Evolutionary conservation across 2,888 invertebrate genomes (phyloP).

Genomic region (Cheilosia urbana): DNA sequence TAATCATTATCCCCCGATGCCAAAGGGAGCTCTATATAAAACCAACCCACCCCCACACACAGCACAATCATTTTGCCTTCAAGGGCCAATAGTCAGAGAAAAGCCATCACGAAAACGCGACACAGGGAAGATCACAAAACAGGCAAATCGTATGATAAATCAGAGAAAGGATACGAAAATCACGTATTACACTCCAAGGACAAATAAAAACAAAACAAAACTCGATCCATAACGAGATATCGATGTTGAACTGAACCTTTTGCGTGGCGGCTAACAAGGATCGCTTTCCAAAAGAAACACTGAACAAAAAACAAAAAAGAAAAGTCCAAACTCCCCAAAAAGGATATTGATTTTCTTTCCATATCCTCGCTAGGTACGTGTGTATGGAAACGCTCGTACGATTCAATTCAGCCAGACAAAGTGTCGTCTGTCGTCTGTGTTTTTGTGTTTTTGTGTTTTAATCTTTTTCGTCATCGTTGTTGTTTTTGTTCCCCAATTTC

Average conservation of each 20-base stretch:
- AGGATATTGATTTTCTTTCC: slow-evolving; percentile 67
- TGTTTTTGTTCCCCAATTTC: slow-evolving; percentile 30
- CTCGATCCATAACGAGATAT: slow-evolving; percentile 55
- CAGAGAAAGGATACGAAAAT: slow-evolving; percentile 29
- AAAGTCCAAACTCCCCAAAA: slow-evolving; percentile 12
- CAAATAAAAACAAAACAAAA: slow-evolving; percentile 34
- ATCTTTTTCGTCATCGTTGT: slow-evolving; percentile 16
- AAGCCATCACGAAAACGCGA: not conserved
- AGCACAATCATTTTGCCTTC: slow-evolving; percentile 40
- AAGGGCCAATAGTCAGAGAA: slow-evolving; percentile 45
- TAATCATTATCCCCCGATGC: slow-evolving; percentile 43
- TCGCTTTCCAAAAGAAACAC: slow-evolving; percentile 12
- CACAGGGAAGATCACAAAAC: slow-evolving; percentile 30
- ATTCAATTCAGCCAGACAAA: slow-evolving; percentile 72
- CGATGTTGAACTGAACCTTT: slow-evolving; percentile 66
- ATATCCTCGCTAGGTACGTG: not conserved
- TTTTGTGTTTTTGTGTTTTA: slow-evolving; percentile 69
- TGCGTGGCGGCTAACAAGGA: slow-evolving; percentile 24
- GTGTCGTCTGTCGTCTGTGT: slow-evolving; percentile 74
- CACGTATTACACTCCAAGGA: slow-evolving; percentile 69
- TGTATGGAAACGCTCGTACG: slow-evolving; percentile 28
- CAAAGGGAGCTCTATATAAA: not conserved
- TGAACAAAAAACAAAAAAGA: slow-evolving; percentile 15
- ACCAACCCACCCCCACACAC: not conserved
- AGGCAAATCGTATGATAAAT: slow-evolving; percentile 26